phyloP scores from a whole-genome alignment of 2,113 vertebrate species.

The Accipiter cooperii region DNA sequence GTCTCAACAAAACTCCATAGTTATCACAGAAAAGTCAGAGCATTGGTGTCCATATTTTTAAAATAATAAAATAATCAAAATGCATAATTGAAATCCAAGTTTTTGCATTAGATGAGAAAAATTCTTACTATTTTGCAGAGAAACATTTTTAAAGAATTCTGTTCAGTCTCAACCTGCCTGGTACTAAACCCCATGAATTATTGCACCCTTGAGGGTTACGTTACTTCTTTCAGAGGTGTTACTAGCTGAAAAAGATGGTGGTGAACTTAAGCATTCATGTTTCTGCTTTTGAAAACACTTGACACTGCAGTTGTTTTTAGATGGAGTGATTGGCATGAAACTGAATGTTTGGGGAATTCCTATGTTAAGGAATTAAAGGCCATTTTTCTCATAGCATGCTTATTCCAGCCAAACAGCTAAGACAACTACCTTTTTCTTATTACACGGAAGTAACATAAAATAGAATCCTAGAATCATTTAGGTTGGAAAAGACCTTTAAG shows the following conservation, averaged over 20 bases:
- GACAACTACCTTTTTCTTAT: background rate
- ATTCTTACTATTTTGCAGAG: background rate
- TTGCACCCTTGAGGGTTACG: too few species aligned
- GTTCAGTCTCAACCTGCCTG: background rate
- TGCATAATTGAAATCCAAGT: background rate
- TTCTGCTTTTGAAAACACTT: background rate
- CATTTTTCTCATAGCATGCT: background rate
- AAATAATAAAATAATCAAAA: background rate
- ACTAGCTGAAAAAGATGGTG: background rate
- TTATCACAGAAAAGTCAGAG: background rate
- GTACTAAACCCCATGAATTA: too few species aligned
- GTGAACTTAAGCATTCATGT: background rate
- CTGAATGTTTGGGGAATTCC: background rate
- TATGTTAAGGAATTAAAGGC: background rate
- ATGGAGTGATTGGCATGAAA: background rate
- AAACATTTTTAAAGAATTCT: background rate
- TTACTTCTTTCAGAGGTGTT: background rate
- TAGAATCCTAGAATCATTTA: background rate
- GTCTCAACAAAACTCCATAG: background rate
- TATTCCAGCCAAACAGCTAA: background rate
- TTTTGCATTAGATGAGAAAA: background rate
- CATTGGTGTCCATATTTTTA: background rate
- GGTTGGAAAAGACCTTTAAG: too few species aligned
- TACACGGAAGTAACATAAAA: background rate
- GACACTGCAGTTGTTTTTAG: background rate